phyloP scores from a whole-genome alignment of 2,113 vertebrate species.

The Paramormyrops kingsleyae region DNA sequence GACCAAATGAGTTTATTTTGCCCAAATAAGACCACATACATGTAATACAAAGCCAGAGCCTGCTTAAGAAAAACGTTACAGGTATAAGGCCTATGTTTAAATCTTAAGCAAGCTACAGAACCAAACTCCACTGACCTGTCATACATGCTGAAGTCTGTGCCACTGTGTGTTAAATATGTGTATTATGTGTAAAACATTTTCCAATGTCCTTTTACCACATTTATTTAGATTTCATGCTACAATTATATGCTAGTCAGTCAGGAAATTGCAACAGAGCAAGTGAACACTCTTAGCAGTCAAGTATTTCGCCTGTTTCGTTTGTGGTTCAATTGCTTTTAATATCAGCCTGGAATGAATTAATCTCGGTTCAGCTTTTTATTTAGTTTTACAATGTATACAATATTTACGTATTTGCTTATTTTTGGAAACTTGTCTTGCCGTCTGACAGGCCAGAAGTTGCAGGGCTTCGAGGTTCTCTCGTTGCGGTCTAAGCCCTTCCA shows the following conservation, averaged over 20 bases:
- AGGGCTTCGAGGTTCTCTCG: background rate
- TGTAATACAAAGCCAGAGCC: background rate
- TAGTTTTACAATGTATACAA: background rate
- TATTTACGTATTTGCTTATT: background rate
- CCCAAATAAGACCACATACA: background rate
- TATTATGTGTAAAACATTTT: background rate
- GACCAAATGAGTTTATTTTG: background rate
- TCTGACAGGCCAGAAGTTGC: background rate
- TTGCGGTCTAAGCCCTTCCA: background rate
- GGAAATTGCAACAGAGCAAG: background rate
- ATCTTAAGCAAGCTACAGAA: background rate
- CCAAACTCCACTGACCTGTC: background rate
- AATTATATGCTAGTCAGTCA: background rate
- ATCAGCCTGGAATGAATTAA: background rate
- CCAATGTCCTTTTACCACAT: background rate
- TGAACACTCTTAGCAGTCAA: background rate
- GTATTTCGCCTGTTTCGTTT: background rate
- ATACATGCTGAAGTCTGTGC: background rate
- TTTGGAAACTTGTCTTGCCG: background rate
- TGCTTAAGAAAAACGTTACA: background rate
- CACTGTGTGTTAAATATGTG: background rate
- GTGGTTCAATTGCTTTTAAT: background rate
- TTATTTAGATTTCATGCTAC: background rate
- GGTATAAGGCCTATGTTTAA: background rate
- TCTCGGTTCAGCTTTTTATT: background rate